Evolutionary conservation across 2,888 invertebrate genomes (phyloP), one percentile per base, ranked within the genome.

Genomic region (Drosophila austrosaltans): DNA sequence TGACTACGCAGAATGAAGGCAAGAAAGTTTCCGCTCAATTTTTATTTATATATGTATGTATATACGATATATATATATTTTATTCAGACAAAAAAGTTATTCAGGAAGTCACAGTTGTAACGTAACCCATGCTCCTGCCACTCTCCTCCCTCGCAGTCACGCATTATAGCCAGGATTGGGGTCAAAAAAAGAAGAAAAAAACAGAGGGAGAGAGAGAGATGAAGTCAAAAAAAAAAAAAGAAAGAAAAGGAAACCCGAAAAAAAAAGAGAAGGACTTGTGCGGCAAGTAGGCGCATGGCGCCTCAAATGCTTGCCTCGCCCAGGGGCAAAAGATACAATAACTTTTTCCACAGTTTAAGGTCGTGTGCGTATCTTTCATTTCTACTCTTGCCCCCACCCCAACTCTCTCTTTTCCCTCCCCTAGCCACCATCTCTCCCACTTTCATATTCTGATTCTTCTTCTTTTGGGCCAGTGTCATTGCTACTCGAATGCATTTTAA

Each of bases 401-500:
- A 3, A 3, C 30, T 1, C 30, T 30, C 30, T 6, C 30, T 30
- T 5, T 30, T 30, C 6, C 30, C 6, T 28, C 16, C 16, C 16
- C 16, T 16, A 16, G 16, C 16, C 16, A 16, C 0, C 16, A 16
- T 16, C 16, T 28, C 28, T 32, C 7, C 36, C 36, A 8, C 36
- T 61, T 59, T 36, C 28, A 54, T 56, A 39, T 54, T 44, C n/a
- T 30, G 6, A 32, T 42, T 39, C 44, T 63, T 28, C 30, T 62
- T n/a, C 60, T 66, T 22, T 63, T 63, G 56, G 72, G 61, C 70
- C 70, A 68, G 79, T 85, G 80, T 71, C 82, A 80, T 75, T 82
- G 82, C 78, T 85, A 71, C 73, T 76, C 81, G 80, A 84, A 81
- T 87, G 85, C 87, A 87, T 87, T 84, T 85, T 85, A 84, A 80